phyloP scores from a whole-genome alignment of 2,888 invertebrate genomes.

The Phortica magna region DNA sequence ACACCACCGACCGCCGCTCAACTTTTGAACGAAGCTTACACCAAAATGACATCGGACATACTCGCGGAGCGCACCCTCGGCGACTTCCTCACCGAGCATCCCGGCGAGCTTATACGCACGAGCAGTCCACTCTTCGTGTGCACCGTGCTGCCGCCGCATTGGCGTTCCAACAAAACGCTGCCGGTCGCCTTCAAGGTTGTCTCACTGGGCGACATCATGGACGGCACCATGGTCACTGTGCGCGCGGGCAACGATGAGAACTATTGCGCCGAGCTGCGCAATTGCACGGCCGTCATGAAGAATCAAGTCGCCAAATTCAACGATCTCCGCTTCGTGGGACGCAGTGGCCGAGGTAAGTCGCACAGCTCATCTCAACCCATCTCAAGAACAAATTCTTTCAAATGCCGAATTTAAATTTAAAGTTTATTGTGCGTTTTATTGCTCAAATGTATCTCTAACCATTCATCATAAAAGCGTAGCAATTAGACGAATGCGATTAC shows the following conservation, averaged over 20 bases:
- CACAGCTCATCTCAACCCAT: no score
- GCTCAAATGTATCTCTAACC: not conserved
- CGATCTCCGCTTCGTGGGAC: constrained; percentile 98
- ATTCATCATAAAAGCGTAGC: no score
- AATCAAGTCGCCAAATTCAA: constrained; percentile 99
- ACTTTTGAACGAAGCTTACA: constrained; percentile 89
- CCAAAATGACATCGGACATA: constrained; percentile 94
- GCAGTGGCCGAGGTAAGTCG: constrained; percentile 98
- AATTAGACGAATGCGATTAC: no score
- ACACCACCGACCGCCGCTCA: constrained; percentile 85
- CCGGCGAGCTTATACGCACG: constrained; percentile 94
- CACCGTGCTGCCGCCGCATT: constrained; percentile 95
- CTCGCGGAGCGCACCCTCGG: constrained; percentile 91
- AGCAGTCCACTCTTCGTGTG: constrained; percentile 97
- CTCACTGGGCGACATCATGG: constrained; percentile 94
- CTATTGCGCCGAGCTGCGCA: constrained; percentile 95
- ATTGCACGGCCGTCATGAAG: constrained; percentile 97
- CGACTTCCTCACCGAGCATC: constrained; percentile 92
- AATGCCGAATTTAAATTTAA: not conserved
- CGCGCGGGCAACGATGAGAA: constrained; percentile 99
- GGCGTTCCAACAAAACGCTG: constrained; percentile 98
- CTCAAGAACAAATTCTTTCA: no score
- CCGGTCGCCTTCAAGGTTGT: constrained; percentile 98
- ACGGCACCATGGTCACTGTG: constrained; percentile 97
- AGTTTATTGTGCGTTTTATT: no score